Evolutionary conservation across 2,888 invertebrate species (phyloP), one percentile per base, ranked within the genome.

Genomic region (Hypercompe scribonia): DNA sequence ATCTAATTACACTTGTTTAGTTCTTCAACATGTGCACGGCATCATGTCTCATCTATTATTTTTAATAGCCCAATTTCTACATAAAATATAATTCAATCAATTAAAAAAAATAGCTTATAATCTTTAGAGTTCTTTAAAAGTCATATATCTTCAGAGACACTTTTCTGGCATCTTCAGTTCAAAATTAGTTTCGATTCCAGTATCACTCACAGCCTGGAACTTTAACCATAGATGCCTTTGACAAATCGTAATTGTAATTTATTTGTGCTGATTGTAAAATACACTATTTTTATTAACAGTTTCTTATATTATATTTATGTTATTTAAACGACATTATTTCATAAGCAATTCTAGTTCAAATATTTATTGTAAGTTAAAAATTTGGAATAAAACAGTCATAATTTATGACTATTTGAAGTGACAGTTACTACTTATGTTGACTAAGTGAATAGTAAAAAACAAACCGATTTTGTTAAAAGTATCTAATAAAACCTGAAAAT

Each of bases 131-230:
- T 80, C 74, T 42, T 61, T 31, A 61, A 61, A 61, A 67, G 65
- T 72, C 75, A 77, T 81, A 80, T 80, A 83, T 84, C 77, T 82
- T 65, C 33, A 65, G 65, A 74, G 75, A 78, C 74, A 84, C 84
- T 84, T 83, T 77, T 75, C 75, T 24, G 36, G 74, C 69, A 74
- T 74, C 67, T 50, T 76, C 77, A 78, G 80, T 84, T 73, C 73
- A 78, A 85, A 85, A 78, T 85, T 82, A 42, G 76, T 68, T 76
- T 72, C 71, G 72, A 80, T 80, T 73, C 72, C 66, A 74, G 78
- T 77, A 71, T 73, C 76, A 76, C 81, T 75, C 70, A 73, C 73
- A 72, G 76, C 71, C 76, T 80, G 78, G 77, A 79, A 77, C 77
- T 81, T 31, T 68, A 68, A 68, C 68, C 68, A 75, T 33, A 65